Conservation (phyloP, 2,888 invertebrate species). For the Orchesella flavescens region DNA sequence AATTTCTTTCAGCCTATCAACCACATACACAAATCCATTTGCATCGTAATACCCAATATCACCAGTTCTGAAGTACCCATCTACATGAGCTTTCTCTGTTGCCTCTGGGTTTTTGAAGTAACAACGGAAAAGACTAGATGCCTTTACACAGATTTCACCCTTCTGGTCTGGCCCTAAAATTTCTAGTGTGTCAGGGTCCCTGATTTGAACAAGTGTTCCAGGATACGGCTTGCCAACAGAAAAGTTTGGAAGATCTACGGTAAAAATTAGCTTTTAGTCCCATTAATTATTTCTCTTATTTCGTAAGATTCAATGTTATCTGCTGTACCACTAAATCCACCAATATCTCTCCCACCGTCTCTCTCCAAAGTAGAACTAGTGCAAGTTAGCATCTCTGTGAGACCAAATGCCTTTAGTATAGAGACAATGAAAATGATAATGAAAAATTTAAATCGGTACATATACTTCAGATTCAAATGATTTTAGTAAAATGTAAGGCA, state of each 20-base stretch:
- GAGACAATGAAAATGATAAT: not conserved
- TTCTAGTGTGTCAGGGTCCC: constrained; percentile 40
- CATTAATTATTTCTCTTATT: not conserved
- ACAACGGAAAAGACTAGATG: constrained; percentile 31
- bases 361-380: constrained; percentile 10
- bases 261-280: not conserved
- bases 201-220: constrained; percentile 41
- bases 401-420: constrained; percentile 12
- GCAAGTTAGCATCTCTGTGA: constrained; percentile 19
- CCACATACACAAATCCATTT: constrained; percentile 63
- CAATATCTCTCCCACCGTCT: constrained; percentile 1
- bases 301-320: not conserved
- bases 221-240: constrained; percentile 56
- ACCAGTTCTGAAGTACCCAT: constrained; percentile 66
- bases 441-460: not conserved
- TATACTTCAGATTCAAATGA: not conserved
- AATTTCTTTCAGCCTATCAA: constrained; percentile 68
- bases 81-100: constrained; percentile 49
- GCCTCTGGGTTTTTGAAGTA: constrained; percentile 54
- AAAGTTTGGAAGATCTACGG: constrained; percentile 41
- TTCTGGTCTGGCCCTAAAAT: constrained; percentile 38
- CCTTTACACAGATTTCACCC: constrained; percentile 50
- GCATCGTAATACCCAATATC: constrained; percentile 67
- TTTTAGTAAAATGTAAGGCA: not conserved
- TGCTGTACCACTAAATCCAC: constrained; percentile 14